phyloP scores from a whole-genome alignment of 2,113 vertebrate species.

The Mus spicilegus region DNA sequence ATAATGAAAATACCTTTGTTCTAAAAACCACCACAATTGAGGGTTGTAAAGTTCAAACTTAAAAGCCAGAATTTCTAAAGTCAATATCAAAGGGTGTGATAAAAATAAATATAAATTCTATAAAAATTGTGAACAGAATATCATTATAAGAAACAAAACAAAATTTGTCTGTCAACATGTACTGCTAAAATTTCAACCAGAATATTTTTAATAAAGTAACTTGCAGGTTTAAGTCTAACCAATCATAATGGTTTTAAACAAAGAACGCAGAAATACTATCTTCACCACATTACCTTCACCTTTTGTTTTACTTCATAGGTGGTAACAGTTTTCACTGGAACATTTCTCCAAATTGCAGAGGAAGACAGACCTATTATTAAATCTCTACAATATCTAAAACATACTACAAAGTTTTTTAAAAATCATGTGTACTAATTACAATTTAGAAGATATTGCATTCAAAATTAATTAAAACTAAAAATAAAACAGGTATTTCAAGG shows the following conservation, averaged over 20 bases:
- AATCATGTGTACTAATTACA: conserved; percentile 44
- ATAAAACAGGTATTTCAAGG: neutral
- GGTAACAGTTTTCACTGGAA: conserved; percentile 66
- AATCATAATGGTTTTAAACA: conserved; percentile 69
- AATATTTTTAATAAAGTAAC: conserved; percentile 61
- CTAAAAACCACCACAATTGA: conserved; percentile 54
- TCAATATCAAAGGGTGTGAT: conserved; percentile 30
- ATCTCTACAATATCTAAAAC: conserved; percentile 67
- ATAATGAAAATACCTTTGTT: conserved; percentile 39
- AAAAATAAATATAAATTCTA: conserved; percentile 68
- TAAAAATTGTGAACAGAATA: conserved; percentile 46
- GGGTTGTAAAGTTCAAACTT: conserved; percentile 24
- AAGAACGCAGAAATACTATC: conserved; percentile 61
- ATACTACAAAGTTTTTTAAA: conserved; percentile 28
- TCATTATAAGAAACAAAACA: conserved; percentile 35
- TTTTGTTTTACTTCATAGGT: conserved; percentile 68
- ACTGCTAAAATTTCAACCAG: conserved; percentile 46
- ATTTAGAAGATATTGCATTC: conserved; percentile 23
- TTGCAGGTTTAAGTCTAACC: conserved; percentile 29
- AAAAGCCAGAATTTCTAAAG: conserved; percentile 57
- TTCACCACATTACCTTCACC: conserved; percentile 66
- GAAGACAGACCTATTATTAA: conserved; percentile 66
- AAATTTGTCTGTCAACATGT: conserved; percentile 19
- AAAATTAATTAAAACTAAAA: conserved; percentile 54
- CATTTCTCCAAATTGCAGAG: conserved; percentile 75